Evolutionary conservation across 2,797 vertebrate species (phyloP).

Genomic region (Mergus octosetaceus): DNA sequence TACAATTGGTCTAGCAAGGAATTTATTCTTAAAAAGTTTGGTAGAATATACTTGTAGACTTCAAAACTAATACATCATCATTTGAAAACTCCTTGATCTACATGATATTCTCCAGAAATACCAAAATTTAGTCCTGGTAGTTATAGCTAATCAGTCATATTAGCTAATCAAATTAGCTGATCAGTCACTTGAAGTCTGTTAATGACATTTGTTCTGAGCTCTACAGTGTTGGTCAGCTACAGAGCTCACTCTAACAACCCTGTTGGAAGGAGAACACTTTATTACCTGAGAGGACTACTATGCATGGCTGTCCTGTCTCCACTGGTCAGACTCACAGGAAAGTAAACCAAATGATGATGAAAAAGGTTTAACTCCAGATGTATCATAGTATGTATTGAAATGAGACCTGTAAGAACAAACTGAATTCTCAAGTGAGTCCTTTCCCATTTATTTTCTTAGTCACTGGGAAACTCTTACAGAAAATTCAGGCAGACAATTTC

Average conservation of each 20-base stretch:
- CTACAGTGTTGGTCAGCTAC: not conserved
- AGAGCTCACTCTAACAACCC: not conserved
- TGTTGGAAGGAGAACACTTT: not conserved
- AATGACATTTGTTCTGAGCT: not conserved
- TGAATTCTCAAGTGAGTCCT: not conserved
- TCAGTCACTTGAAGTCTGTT: not conserved
- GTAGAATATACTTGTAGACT: not conserved
- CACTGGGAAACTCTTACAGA: not conserved
- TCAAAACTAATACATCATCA: not conserved
- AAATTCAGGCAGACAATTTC: not conserved
- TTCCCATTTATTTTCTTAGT: not conserved
- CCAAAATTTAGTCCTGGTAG: not conserved
- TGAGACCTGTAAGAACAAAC: not conserved
- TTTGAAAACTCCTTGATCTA: not conserved
- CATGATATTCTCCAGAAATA: not conserved
- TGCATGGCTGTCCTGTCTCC: not conserved
- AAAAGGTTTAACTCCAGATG: not conserved
- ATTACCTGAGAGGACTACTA: not conserved
- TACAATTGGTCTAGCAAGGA: not conserved
- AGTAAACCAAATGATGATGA: not conserved
- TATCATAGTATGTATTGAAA: fast-evolving
- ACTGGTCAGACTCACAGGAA: not conserved
- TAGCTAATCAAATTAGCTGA: not conserved
- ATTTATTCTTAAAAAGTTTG: not conserved
- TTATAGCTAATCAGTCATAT: not conserved